phyloP scores from a whole-genome alignment of 2,797 vertebrate species.

The Picus viridis region DNA sequence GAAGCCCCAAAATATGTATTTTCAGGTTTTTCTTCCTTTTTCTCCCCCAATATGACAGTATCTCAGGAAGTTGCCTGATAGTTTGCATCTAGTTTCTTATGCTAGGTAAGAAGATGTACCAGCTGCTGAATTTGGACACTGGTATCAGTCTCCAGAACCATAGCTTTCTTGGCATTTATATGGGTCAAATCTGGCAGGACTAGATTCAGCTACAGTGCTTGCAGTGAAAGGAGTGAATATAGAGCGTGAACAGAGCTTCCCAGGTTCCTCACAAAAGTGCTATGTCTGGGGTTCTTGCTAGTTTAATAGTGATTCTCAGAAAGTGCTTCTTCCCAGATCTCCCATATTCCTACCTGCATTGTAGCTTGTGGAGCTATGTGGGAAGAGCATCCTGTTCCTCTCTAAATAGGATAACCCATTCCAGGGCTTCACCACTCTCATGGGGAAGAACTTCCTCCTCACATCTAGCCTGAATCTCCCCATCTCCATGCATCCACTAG shows the following conservation, averaged over 20 bases:
- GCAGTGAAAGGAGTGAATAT: background rate
- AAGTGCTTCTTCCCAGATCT: background rate
- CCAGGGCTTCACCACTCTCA: too few species aligned
- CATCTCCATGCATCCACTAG: accelerated
- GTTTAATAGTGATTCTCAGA: background rate
- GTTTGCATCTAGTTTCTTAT: background rate
- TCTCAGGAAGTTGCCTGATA: background rate
- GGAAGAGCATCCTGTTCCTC: background rate
- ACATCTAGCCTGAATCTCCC: too few species aligned
- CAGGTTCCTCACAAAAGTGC: background rate
- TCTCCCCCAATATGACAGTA: background rate
- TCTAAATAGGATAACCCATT: too few species aligned
- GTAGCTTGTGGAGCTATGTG: background rate
- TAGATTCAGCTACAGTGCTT: background rate
- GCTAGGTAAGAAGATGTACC: background rate
- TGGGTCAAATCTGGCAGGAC: background rate
- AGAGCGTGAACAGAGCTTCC: background rate
- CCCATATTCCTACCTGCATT: background rate
- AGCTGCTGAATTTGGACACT: background rate
- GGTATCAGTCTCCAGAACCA: background rate
- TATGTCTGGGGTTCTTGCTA: background rate
- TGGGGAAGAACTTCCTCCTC: too few species aligned
- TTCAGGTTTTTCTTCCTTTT: background rate
- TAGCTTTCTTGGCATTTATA: background rate
- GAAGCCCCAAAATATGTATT: accelerated